These are phyloP conservation scores for Babyrousa celebensis DNA, from an alignment of 2,797 vertebrate species.

Conservation along the genomic window DNA sequence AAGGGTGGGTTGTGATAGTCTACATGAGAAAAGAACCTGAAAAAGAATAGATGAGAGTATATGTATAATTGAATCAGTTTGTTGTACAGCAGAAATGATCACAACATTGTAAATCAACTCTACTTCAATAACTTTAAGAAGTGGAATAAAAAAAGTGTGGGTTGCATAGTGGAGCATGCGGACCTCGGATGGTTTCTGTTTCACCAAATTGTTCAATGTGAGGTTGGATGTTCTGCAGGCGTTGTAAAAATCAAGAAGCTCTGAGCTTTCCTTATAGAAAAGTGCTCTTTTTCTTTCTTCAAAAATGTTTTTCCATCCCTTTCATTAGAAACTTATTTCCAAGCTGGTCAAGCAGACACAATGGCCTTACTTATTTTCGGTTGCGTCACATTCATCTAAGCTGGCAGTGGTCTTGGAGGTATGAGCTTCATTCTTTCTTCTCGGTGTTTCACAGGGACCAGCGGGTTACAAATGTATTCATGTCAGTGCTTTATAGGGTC, in stretches of 20 bases:
- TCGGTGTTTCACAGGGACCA: constrained; percentile 4
- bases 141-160: no score
- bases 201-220: neutral
- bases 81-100: no score
- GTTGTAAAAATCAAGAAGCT: constrained; percentile 51
- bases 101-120: no score
- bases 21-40: no score
- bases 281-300: neutral
- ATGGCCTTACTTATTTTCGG: constrained; percentile 10
- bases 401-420: neutral
- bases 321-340: constrained; percentile 74
- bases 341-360: constrained; percentile 60
- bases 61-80: no score
- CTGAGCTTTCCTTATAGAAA: constrained; percentile 10
- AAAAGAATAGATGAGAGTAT: no score
- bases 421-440: constrained; percentile 64
- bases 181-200: neutral
- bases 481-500: constrained; percentile 52
- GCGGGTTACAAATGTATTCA: constrained; percentile 64
- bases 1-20: neutral
- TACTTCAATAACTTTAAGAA: no score
- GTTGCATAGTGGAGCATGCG: neutral
- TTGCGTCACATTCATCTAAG: constrained; percentile 7
- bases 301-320: constrained; percentile 4
- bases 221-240: neutral